Base-by-base conservation (phyloP, 2,888 invertebrate species). In the Diarsia mendica region DNA sequence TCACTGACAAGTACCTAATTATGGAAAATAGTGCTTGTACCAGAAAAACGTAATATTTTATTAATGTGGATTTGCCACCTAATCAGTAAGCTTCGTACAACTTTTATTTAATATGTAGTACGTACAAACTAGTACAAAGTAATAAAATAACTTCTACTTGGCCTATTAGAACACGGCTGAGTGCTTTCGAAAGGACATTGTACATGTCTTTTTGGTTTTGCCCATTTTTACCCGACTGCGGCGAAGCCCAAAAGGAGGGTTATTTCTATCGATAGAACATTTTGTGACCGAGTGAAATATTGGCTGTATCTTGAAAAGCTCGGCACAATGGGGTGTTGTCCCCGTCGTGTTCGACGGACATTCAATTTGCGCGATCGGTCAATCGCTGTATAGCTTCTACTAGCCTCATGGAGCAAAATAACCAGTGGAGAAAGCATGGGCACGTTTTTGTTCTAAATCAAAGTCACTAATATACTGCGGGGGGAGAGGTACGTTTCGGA, bases 311-410 rank as follows among this genome's bases (percentile, higher is more conserved):
- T 93, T 92, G 92, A 93, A 94, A 92, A 92, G 92, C 89, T 87
- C 86, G 84, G 91, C 89, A 95, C 95, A 95, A 95, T 93, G 86
- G 92, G 87, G 87, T 90, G 91, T 91, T 91, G 92, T 92, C 91
- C 90, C 89, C 89, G 88, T 88, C 91, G 90, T 93, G 93, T 93
- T 91, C 93, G 90, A 90, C 91, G 92, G 93, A 93, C 93, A 93
- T 95, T 95, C 95, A 95, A 95, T 95, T 95, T 95, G 94, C 92
- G 90, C 93, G 93, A 94, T 93, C 95, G 93, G 95, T 94, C 95
- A 94, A 94, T 94, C 94, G 93, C 93, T 92, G 87, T 90, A 91
- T 91, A 90, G 91, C 88, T 89, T 90, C 90, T 94, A 92, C 89
- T 89, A 87, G 91, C 94, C 93, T 93, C n/a, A n/a, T n/a, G n/a